phyloP scores from a whole-genome alignment of 2,113 vertebrate genomes.

The Beaufortia kweichowensis region DNA sequence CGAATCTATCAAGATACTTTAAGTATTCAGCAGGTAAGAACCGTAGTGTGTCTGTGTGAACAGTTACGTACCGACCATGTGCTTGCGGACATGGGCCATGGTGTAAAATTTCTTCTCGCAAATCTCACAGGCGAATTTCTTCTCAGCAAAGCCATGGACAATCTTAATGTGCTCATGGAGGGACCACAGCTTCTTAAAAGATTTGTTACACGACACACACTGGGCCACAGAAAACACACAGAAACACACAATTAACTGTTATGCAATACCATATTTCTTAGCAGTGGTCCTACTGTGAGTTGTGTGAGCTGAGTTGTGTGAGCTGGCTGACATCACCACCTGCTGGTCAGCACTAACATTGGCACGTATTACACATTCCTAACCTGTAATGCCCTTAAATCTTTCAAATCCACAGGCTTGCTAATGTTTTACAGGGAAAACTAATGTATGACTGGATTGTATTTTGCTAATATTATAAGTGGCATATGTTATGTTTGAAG shows the following conservation, averaged over 20 bases:
- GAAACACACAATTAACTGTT: neutral
- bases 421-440: too few species aligned
- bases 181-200: slow-evolving; percentile 99
- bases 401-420: neutral
- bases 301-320: neutral
- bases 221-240: slow-evolving; percentile 61
- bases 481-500: neutral
- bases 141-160: slow-evolving; percentile 96
- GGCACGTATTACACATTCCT: neutral
- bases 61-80: slow-evolving; percentile 93
- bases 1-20: neutral
- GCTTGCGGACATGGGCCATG: slow-evolving; percentile 97
- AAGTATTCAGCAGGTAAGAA: neutral
- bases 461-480: neutral
- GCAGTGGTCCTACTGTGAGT: neutral
- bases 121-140: slow-evolving; percentile 98
- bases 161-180: slow-evolving; percentile 99
- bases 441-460: neutral
- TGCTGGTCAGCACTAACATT: slow-evolving; percentile 9
- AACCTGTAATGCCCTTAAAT: neutral
- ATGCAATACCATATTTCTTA: neutral
- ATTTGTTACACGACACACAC: slow-evolving; percentile 98
- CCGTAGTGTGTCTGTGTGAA: neutral
- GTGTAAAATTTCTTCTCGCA: slow-evolving; percentile 99
- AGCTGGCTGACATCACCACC: slow-evolving; percentile 9